Conservation (phyloP, 92 coral and sea anemone species). For the Epizoanthus scotinus region DNA sequence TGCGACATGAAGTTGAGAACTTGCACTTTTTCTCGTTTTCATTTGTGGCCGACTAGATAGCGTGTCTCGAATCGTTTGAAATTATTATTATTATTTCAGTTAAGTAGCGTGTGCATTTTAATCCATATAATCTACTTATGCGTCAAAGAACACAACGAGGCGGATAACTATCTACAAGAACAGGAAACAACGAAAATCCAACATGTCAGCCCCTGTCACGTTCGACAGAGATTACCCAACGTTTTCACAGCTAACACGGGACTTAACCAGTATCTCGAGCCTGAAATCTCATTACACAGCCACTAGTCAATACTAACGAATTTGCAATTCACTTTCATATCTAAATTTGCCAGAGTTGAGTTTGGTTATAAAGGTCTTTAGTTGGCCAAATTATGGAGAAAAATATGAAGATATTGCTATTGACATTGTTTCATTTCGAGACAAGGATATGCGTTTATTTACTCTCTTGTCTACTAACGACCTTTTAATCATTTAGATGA, state of each 20-base stretch:
- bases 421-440: neutral
- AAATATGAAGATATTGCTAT: neutral
- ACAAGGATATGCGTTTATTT: conserved; percentile 11
- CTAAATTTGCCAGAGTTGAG: neutral
- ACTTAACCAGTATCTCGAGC: neutral
- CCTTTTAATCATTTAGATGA: conserved; percentile 4
- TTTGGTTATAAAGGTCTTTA: neutral
- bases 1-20: neutral
- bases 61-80: neutral
- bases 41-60: neutral
- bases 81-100: neutral
- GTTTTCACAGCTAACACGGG: neutral
- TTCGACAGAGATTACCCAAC: conserved; percentile 6
- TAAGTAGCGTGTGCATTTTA: too few species aligned
- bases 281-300: neutral
- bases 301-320: too few species aligned
- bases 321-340: neutral
- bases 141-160: too few species aligned
- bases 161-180: neutral
- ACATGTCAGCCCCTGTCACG: conserved; percentile 13
- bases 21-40: neutral
- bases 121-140: neutral
- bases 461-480: conserved; percentile 3
- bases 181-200: conserved; percentile 1
- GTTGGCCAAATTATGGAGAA: too few species aligned